Percentiles rank a stretch among this genome's conserved stretches.
Evolutionary conservation across 2,113 vertebrate species (phyloP).

Genomic region (Xyrauchen texanus): DNA sequence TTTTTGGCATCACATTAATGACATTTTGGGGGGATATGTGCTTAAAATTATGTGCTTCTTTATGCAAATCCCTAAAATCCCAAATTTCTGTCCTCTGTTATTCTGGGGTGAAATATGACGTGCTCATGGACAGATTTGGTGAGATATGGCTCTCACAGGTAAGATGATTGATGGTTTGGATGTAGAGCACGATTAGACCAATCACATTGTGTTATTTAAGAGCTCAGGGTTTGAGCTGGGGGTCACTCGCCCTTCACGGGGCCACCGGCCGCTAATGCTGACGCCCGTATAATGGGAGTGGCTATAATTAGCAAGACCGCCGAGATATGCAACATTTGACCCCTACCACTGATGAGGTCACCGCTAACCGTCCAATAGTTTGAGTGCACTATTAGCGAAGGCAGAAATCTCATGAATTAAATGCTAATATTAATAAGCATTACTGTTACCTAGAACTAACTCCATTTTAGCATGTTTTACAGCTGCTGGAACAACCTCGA

Average conservation of each 20-base stretch:
- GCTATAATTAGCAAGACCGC: constrained; percentile 76
- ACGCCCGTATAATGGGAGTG: constrained; percentile 71
- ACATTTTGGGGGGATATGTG: no score
- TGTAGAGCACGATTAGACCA: constrained; percentile 1
- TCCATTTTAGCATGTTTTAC: constrained; percentile 57
- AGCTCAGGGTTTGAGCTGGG: not conserved
- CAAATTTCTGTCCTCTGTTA: not conserved
- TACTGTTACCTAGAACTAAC: constrained; percentile 57
- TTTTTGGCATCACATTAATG: no score
- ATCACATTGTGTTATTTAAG: constrained; percentile 4
- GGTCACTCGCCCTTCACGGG: no score
- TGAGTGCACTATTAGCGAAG: constrained; percentile 68
- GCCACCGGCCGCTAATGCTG: constrained; percentile 69
- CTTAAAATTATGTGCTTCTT: no score
- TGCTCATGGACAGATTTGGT: no score
- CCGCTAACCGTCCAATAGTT: constrained; percentile 68
- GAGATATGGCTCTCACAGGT: no score
- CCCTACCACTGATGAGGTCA: constrained; percentile 73
- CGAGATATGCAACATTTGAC: constrained; percentile 70
- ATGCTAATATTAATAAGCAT: constrained; percentile 79
- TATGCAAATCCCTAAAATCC: no score
- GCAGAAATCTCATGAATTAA: constrained; percentile 77
- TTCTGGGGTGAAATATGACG: not conserved
- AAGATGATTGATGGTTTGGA: not conserved
- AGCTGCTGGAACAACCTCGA: constrained; percentile 62